Evolutionary conservation across 2,113 vertebrate species (phyloP).

Genomic region (Micromys minutus): DNA sequence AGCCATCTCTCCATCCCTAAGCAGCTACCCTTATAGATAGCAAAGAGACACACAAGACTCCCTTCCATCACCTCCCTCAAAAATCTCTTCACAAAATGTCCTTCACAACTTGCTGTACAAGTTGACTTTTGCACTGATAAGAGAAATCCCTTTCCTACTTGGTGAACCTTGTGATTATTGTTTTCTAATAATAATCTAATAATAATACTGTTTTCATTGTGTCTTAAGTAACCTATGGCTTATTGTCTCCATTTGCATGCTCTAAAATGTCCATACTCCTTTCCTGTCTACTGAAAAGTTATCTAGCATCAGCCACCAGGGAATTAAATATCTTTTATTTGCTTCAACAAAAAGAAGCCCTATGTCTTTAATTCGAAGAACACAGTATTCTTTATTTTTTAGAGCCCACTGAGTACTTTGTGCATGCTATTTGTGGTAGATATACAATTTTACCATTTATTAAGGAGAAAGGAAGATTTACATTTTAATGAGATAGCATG

Average conservation of each 20-base stretch:
- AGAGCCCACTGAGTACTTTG: background rate
- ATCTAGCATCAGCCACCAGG: conserved; percentile 50
- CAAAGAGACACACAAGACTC: background rate
- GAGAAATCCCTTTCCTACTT: conserved; percentile 21
- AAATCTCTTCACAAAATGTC: conserved; percentile 23
- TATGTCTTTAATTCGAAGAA: background rate
- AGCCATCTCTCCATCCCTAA: background rate
- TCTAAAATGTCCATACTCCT: conserved; percentile 9
- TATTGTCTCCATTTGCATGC: conserved; percentile 33
- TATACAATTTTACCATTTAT: background rate
- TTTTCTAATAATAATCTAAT: conserved; percentile 39
- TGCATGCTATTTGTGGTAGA: background rate
- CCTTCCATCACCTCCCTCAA: background rate
- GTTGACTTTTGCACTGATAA: background rate
- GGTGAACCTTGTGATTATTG: background rate
- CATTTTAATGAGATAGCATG: background rate
- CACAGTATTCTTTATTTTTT: conserved; percentile 22
- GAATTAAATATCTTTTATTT: conserved; percentile 49
- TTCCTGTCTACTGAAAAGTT: conserved; percentile 29
- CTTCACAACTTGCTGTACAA: conserved; percentile 1
- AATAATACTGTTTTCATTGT: conserved; percentile 18
- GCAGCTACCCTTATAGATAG: background rate
- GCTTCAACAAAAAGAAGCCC: conserved; percentile 24
- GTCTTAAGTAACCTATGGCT: conserved; percentile 25
- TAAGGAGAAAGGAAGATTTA: background rate